Percentiles rank a stretch among this genome's conserved stretches.
Conservation (phyloP, 2,797 vertebrate species). For the Diplodus puntazzo region DNA sequence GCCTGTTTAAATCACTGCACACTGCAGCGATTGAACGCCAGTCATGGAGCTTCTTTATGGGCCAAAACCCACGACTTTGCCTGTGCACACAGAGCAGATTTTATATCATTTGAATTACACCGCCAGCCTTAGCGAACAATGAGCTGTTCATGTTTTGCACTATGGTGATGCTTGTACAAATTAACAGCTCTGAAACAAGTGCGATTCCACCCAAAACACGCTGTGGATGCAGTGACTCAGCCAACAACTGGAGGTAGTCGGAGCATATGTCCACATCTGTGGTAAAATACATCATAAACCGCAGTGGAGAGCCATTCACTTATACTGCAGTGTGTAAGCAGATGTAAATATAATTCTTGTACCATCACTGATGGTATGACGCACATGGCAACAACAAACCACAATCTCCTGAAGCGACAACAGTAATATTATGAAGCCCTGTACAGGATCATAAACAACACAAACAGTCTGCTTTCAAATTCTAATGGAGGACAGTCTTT, state of each 20-base stretch:
- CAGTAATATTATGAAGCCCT: background rate
- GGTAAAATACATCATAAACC: background rate
- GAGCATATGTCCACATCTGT: background rate
- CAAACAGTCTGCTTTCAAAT: background rate
- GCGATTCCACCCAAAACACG: constrained; percentile 15
- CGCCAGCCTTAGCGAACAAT: background rate
- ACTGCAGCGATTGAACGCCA: background rate
- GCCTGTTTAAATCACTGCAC: constrained; percentile 9
- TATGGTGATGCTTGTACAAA: background rate
- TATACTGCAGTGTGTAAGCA: background rate
- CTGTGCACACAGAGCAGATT: constrained; percentile 11
- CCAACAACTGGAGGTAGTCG: background rate
- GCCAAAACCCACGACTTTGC: constrained; percentile 12
- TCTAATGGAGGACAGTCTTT: too few species aligned
- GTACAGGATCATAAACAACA: background rate
- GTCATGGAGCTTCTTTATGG: constrained; percentile 5
- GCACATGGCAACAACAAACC: background rate
- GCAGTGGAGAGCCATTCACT: background rate
- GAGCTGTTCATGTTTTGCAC: background rate
- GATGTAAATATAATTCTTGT: background rate
- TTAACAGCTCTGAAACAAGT: background rate
- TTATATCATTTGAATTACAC: background rate
- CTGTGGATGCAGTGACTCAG: background rate
- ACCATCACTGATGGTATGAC: background rate
- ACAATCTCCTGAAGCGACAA: background rate